Evolutionary conservation across 1,140 invertebrate genomes (phyloP).

Genomic region (Cepaea nemoralis): DNA sequence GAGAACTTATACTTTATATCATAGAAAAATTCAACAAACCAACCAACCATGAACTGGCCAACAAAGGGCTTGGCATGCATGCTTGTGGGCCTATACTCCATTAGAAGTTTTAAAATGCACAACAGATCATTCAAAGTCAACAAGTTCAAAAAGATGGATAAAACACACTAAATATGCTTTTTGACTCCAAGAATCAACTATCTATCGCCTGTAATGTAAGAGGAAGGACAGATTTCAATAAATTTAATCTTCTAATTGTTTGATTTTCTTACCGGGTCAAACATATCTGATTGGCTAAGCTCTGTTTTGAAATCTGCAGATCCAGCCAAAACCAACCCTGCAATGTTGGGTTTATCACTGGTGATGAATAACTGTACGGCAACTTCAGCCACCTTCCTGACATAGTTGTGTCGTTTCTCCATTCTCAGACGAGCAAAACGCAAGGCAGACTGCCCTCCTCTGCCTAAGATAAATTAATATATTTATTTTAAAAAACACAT

Average conservation of each 20-base stretch:
- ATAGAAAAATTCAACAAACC: too few relatives aligned
- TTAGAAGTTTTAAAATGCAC: too few relatives aligned
- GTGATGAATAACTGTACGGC: constrained; percentile 97
- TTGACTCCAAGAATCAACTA: not conserved
- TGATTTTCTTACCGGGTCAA: constrained; percentile 91
- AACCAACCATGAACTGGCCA: too few relatives aligned
- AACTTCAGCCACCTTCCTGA: constrained; percentile 98
- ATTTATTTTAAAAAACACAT: too few relatives aligned
- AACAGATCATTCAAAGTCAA: too few relatives aligned
- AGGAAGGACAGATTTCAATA: too few relatives aligned
- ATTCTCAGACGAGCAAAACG: constrained; percentile 99
- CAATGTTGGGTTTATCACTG: constrained; percentile 97
- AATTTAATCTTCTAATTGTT: not conserved
- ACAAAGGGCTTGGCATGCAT: too few relatives aligned
- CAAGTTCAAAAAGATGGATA: too few relatives aligned
- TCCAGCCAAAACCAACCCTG: constrained; percentile 97
- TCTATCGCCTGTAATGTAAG: not conserved
- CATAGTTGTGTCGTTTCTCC: constrained; percentile 99
- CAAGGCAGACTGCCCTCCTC: constrained; percentile 99
- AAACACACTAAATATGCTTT: not conserved
- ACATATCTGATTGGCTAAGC: constrained; percentile 99
- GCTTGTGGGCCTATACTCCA: too few relatives aligned
- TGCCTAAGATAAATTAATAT: too few relatives aligned
- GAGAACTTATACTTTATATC: too few relatives aligned
- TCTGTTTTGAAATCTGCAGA: constrained; percentile 99